Evolutionary conservation across 1,140 invertebrate species (phyloP).

Genomic region (Zaprionus kolodkinae): DNA sequence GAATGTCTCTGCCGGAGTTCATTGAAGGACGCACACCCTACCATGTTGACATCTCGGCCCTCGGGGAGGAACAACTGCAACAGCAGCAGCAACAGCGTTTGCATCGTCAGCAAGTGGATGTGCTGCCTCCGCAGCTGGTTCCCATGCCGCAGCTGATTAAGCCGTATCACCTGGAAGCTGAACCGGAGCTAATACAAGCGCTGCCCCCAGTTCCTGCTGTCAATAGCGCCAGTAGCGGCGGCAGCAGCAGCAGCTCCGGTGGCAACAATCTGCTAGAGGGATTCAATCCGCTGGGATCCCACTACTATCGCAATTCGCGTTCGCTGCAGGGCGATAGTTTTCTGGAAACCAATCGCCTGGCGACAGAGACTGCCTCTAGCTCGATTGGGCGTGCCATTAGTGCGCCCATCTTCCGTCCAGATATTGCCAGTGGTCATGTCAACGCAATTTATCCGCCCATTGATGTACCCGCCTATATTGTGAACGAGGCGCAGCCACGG

Average conservation of each 20-base stretch:
- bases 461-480: conserved; percentile 58
- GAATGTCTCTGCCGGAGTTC: conserved; percentile 79
- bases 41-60: conserved; percentile 84
- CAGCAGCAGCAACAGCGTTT: conserved; percentile 63
- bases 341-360: conserved; percentile 70
- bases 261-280: conserved; percentile 65
- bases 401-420: conserved; percentile 61
- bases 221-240: conserved; percentile 20
- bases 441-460: conserved; percentile 65
- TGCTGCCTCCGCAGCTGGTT: conserved; percentile 71
- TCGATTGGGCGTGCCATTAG: conserved; percentile 52
- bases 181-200: conserved; percentile 76
- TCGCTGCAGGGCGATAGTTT: conserved; percentile 68
- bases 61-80: conserved; percentile 63
- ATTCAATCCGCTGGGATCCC: conserved; percentile 57
- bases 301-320: conserved; percentile 74
- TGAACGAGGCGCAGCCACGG: conserved; percentile 57
- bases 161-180: conserved; percentile 76
- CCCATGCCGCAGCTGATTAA: conserved; percentile 79
- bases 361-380: conserved; percentile 2
- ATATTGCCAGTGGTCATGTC: conserved; percentile 34
- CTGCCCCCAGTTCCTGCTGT: conserved; percentile 57
- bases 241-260: conserved; percentile 14
- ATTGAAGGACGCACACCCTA: conserved; percentile 86
- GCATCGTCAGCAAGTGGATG: conserved; percentile 80